phyloP scores from a whole-genome alignment of 2,888 invertebrate species.

The Dorcus parallelipipedus region DNA sequence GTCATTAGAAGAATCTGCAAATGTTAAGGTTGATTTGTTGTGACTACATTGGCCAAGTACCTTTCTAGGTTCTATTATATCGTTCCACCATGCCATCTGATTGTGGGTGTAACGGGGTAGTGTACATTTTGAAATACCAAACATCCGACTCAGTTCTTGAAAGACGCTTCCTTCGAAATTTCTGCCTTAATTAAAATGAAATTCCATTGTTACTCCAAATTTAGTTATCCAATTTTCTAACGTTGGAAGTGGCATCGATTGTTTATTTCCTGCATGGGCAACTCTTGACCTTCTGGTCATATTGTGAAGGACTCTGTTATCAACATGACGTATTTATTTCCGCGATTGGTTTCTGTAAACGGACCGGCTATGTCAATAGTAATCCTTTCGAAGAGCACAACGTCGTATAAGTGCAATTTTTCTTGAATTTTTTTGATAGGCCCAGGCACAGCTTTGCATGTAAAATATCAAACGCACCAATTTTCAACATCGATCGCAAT shows the following conservation, averaged over 20 bases:
- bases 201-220: constrained; percentile 21
- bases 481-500: no score
- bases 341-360: constrained; percentile 10
- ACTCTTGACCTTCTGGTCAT: constrained; percentile 18
- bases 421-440: no score
- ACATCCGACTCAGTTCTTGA: background rate
- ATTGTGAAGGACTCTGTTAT: constrained; percentile 27
- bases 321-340: constrained; percentile 29
- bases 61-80: constrained; percentile 26
- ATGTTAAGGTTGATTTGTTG: constrained; percentile 1
- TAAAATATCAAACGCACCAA: no score
- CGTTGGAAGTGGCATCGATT: constrained; percentile 28
- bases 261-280: constrained; percentile 30
- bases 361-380: constrained; percentile 27
- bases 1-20: constrained; percentile 17
- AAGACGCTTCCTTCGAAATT: background rate
- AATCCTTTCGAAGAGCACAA: no score
- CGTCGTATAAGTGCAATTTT: no score
- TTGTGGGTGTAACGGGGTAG: constrained; percentile 32
- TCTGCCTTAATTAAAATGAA: constrained; percentile 30
- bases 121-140: constrained; percentile 21
- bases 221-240: constrained; percentile 23
- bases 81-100: constrained; percentile 34
- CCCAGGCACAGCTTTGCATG: no score
- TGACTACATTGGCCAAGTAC: background rate